Percentiles rank a stretch among this genome's conserved stretches.
Evolutionary conservation across 92 coral and sea anemone species (phyloP).

Genomic region (Paragorgia papillata): DNA sequence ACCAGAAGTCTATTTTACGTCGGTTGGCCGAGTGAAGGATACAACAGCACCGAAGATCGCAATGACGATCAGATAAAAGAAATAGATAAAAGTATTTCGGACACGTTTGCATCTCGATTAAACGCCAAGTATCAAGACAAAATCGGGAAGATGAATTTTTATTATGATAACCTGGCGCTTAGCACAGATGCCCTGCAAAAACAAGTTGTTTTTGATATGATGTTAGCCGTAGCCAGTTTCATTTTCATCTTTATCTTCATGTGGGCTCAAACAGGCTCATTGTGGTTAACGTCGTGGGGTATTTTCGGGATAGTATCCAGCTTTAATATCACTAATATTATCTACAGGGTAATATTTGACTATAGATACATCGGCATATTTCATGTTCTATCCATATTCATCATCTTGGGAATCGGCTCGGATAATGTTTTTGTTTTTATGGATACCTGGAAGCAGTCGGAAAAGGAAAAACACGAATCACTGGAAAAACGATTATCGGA

Average conservation of each 20-base stretch:
- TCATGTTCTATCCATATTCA: constrained; percentile 73
- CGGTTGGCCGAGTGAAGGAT: constrained; percentile 66
- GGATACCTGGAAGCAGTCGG: constrained; percentile 72
- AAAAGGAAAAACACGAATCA: constrained; percentile 1
- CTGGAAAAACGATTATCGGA: constrained; percentile 54
- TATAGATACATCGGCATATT: constrained; percentile 73
- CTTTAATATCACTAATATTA: constrained; percentile 70
- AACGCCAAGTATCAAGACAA: constrained; percentile 47
- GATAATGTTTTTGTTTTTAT: constrained; percentile 72
- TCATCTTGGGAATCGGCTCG: constrained; percentile 75
- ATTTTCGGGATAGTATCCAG: constrained; percentile 68
- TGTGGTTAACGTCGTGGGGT: constrained; percentile 80
- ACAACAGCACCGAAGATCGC: constrained; percentile 47
- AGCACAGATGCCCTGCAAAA: constrained; percentile 44
- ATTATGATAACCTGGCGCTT: constrained; percentile 55
- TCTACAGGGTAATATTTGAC: constrained; percentile 69
- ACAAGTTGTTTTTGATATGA: constrained; percentile 66
- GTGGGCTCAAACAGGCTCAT: constrained; percentile 69
- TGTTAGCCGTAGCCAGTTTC: constrained; percentile 69
- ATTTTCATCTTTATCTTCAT: constrained; percentile 62
- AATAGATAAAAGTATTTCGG: constrained; percentile 34
- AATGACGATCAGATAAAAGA: constrained; percentile 52
- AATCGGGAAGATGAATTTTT: constrained; percentile 59
- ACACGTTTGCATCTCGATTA: constrained; percentile 46
- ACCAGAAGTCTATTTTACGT: constrained; percentile 51